Evolutionary conservation across 2,113 vertebrate genomes (phyloP).

Genomic region (Vulpes vulpes): DNA sequence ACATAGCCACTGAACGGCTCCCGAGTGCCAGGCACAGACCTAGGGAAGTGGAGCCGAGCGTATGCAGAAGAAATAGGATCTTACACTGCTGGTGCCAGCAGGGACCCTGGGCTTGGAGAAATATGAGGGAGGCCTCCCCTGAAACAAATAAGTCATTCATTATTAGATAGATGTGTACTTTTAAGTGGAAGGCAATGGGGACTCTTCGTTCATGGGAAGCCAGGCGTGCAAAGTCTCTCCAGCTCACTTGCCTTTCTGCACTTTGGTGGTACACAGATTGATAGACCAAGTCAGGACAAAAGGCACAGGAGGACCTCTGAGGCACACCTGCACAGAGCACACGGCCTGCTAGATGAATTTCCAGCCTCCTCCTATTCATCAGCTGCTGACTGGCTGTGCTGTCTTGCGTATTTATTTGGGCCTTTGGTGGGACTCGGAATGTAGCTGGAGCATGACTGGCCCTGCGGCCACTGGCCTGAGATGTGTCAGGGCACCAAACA

Average conservation of each 20-base stretch:
- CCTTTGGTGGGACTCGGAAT: not conserved
- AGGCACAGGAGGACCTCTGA: not conserved
- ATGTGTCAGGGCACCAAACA: accelerated
- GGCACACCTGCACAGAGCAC: accelerated
- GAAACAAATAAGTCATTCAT: not conserved
- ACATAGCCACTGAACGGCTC: accelerated
- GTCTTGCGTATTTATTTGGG: accelerated
- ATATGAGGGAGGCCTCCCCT: not conserved
- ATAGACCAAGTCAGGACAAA: accelerated
- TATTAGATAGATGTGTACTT: not conserved
- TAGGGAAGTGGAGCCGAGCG: accelerated
- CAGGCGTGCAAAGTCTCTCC: accelerated
- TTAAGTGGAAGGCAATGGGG: not conserved
- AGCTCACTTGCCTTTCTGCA: accelerated
- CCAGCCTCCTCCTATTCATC: not conserved
- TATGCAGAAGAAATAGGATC: not conserved
- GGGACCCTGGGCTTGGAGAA: not conserved
- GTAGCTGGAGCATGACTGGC: accelerated
- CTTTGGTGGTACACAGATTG: accelerated
- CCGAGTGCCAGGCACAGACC: accelerated
- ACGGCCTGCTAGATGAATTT: accelerated
- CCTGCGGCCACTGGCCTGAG: accelerated
- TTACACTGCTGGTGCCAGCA: accelerated
- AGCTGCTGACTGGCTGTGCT: accelerated
- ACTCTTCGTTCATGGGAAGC: not conserved